phyloP scores from a whole-genome alignment of 2,797 vertebrate genomes.

The Ibycter americanus region DNA sequence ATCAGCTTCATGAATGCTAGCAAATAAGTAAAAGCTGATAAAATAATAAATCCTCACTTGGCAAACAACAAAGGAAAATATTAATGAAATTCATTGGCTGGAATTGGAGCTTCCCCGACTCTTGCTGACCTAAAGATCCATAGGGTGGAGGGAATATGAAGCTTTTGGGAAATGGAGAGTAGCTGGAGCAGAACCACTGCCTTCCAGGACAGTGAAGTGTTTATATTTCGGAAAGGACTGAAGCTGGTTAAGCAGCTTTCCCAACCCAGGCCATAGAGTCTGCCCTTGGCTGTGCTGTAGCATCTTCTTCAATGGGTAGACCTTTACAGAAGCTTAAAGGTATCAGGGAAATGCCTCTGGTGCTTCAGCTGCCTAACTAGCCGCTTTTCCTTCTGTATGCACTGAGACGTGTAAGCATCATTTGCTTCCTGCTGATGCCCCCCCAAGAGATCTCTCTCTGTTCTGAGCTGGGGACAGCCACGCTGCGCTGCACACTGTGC shows the following conservation, averaged over 20 bases:
- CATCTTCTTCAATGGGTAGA: background rate
- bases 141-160: background rate
- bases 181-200: background rate
- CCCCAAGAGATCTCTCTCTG: fast-evolving
- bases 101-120: background rate
- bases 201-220: background rate
- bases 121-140: background rate
- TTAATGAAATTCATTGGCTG: background rate
- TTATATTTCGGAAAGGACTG: background rate
- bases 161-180: background rate
- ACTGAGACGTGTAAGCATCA: background rate
- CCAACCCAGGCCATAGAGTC: background rate
- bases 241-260: background rate
- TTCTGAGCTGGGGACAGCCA: background rate
- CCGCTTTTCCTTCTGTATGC: background rate
- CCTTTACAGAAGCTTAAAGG: background rate
- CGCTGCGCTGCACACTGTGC: fast-evolving
- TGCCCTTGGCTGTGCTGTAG: background rate
- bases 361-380: background rate
- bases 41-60: background rate
- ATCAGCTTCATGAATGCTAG: background rate
- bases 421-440: background rate
- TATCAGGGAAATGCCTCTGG: background rate
- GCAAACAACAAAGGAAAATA: background rate
- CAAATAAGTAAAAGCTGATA: background rate